phyloP scores from a whole-genome alignment of 2,888 invertebrate species.

The Hanleya hanleyi region DNA sequence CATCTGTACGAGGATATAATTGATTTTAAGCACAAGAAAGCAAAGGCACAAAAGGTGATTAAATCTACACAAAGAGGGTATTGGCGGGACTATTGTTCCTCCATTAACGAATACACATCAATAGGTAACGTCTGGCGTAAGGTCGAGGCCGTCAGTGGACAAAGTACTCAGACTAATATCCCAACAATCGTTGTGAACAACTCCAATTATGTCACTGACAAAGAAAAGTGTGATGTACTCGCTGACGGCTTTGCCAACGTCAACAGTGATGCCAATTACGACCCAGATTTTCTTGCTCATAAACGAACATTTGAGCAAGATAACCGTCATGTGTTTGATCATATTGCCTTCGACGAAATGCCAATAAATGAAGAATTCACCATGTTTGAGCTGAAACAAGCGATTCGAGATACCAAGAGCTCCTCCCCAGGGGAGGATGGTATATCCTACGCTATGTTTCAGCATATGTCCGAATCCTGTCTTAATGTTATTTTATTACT shows the following conservation, averaged over 20 bases:
- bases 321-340: neutral
- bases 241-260: neutral
- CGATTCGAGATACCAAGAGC: neutral
- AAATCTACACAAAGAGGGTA: neutral
- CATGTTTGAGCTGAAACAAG: neutral
- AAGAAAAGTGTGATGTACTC: neutral
- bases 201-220: neutral
- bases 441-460: neutral
- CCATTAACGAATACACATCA: neutral
- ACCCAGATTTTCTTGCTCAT: neutral
- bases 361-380: neutral
- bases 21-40: neutral
- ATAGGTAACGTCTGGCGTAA: neutral
- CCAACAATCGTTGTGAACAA: neutral
- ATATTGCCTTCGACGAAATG: neutral
- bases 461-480: neutral
- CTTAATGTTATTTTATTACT: neutral
- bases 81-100: neutral
- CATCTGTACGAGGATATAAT: neutral
- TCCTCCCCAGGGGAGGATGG: constrained; percentile 5
- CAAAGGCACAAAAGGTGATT: neutral
- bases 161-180: too few relatives aligned
- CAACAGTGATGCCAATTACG: neutral
- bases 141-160: neutral
- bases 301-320: neutral